Conservation (phyloP, 2,888 invertebrate genomes). For the Amiota minor region DNA sequence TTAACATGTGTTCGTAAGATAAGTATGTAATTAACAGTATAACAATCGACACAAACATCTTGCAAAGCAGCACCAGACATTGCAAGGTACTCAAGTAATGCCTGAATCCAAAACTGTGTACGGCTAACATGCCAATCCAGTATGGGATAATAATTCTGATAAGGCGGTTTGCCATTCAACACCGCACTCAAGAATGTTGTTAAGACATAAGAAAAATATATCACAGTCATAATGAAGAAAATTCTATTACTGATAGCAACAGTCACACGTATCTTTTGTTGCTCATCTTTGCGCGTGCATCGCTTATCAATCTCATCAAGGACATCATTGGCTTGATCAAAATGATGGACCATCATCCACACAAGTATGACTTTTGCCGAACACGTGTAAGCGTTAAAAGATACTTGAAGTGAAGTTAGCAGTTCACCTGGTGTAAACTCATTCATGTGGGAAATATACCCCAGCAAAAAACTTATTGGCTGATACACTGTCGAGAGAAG, state of each 20-base stretch:
- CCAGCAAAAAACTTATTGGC: constrained; percentile 49
- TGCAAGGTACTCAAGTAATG: constrained; percentile 52
- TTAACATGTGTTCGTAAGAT: constrained; percentile 56
- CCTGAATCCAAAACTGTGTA: constrained; percentile 49
- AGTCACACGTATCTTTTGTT: constrained; percentile 41
- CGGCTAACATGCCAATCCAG: constrained; percentile 56
- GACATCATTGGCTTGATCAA: constrained; percentile 49
- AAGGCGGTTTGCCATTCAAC: constrained; percentile 53
- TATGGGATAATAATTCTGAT: constrained; percentile 58
- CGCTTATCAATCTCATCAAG: constrained; percentile 57
- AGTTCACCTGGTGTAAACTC: constrained; percentile 55
- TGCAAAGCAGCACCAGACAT: constrained; percentile 56
- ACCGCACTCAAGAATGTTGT: constrained; percentile 50
- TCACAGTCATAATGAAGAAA: constrained; percentile 46
- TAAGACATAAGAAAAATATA: constrained; percentile 51
- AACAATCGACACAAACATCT: constrained; percentile 57
- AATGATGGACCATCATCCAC: constrained; percentile 44
- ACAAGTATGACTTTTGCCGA: constrained; percentile 58
- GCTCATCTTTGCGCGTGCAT: constrained; percentile 43
- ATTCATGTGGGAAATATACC: constrained; percentile 39
- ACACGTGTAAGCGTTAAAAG: constrained; percentile 57
- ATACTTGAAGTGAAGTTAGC: constrained; percentile 59
- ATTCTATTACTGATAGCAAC: constrained; percentile 50
- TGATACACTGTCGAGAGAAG: constrained; percentile 49
- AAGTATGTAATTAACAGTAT: constrained; percentile 55